Evolutionary conservation across 2,113 vertebrate species (phyloP).

Genomic region (Forbesichthys agassizii): DNA sequence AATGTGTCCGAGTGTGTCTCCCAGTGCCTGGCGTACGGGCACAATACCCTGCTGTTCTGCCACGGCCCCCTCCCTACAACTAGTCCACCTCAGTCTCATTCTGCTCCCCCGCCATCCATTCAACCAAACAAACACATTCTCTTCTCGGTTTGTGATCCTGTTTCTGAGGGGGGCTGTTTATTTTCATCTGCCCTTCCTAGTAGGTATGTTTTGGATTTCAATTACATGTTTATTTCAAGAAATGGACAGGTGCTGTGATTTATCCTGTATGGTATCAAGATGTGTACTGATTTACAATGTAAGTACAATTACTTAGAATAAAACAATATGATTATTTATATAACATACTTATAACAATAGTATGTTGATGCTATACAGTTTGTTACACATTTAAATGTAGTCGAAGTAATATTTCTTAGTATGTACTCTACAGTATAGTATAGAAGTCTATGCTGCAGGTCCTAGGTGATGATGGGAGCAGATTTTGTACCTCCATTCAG

Average conservation of each 20-base stretch:
- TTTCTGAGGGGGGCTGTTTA: conserved; percentile 29
- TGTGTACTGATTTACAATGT: conserved; percentile 17
- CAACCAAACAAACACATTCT: conserved; percentile 61
- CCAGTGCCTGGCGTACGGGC: conserved; percentile 79
- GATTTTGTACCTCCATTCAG: conserved; percentile 74
- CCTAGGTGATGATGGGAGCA: conserved; percentile 67
- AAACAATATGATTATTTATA: neutral
- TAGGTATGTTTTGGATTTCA: conserved; percentile 50
- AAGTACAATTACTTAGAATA: conserved; percentile 3
- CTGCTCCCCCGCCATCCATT: conserved; percentile 46
- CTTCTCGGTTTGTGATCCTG: conserved; percentile 60
- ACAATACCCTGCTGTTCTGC: conserved; percentile 76
- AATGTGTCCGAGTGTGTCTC: conserved; percentile 78
- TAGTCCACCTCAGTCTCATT: conserved; percentile 60
- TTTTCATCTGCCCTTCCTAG: conserved; percentile 32
- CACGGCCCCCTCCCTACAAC: conserved; percentile 40
- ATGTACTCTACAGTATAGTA: neutral
- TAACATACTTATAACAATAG: neutral
- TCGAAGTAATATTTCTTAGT: neutral
- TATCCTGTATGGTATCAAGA: conserved; percentile 16
- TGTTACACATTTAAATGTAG: neutral
- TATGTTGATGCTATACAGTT: conserved; percentile 8
- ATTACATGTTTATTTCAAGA: conserved; percentile 46
- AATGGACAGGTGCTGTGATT: conserved; percentile 30
- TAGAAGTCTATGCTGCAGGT: conserved; percentile 68